A percentile compares a stretch with the other conserved stretches of the same genome.
These are phyloP conservation scores for Egretta garzetta DNA, from an alignment of 2,113 vertebrate genomes.

Conservation along the genomic window DNA sequence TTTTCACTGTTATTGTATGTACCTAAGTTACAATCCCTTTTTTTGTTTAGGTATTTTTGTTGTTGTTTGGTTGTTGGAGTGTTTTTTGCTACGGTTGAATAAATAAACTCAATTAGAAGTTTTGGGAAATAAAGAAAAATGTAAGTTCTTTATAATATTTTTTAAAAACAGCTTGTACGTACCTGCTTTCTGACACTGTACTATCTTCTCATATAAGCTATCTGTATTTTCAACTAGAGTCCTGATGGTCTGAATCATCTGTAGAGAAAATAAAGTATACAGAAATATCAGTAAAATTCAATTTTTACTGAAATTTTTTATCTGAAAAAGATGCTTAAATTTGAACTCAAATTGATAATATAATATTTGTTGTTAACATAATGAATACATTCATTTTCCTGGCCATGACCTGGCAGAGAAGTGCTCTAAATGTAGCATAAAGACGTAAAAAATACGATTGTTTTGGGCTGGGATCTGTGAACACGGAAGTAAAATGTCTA, in stretches of 20 bases:
- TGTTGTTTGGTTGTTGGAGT: background rate
- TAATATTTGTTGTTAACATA: background rate
- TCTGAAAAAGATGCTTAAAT: background rate
- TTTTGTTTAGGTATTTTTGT: background rate
- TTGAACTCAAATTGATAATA: background rate
- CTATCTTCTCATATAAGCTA: slow-evolving; percentile 87
- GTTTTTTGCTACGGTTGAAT: background rate
- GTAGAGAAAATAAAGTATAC: slow-evolving; percentile 45
- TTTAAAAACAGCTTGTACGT: slow-evolving; percentile 31
- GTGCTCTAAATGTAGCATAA: background rate
- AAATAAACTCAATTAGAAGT: background rate
- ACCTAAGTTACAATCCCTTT: background rate
- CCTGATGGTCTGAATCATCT: slow-evolving; percentile 95
- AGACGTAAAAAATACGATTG: background rate
- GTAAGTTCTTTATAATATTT: background rate
- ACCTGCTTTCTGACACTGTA: slow-evolving; percentile 91
- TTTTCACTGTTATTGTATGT: background rate
- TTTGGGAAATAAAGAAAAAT: background rate
- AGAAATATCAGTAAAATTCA: background rate
- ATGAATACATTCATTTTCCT: background rate
- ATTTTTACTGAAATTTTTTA: background rate
- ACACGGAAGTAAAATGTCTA: background rate
- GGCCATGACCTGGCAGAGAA: background rate
- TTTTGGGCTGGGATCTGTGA: background rate
- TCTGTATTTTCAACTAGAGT: slow-evolving; percentile 88